Percentiles rank a stretch among this genome's conserved stretches.
Conservation (phyloP, 2,888 invertebrate genomes). For the Anthoptus insignis region DNA sequence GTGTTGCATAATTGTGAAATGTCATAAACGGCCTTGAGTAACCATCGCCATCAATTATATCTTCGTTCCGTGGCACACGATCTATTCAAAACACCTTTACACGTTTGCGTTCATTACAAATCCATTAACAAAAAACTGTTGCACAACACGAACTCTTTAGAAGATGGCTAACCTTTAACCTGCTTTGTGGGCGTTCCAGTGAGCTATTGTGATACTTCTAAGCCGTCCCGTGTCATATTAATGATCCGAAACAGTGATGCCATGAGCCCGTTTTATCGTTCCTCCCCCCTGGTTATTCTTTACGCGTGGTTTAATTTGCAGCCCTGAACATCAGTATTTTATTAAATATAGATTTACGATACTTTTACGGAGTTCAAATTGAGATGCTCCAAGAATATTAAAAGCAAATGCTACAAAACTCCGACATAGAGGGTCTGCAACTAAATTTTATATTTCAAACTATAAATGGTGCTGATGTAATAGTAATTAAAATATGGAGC, state of each 20-base stretch:
- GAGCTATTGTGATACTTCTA: conserved; percentile 72
- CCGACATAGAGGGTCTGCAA: too few species aligned
- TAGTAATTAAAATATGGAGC: too few species aligned
- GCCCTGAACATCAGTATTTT: too few species aligned
- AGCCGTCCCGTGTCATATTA: conserved; percentile 81
- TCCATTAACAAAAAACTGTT: conserved; percentile 77
- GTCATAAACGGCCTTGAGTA: conserved; percentile 6
- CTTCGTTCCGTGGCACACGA: conserved; percentile 30
- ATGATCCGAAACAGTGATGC: conserved; percentile 77
- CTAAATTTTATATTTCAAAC: too few species aligned
- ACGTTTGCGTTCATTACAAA: conserved; percentile 65
- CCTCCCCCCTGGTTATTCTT: conserved; percentile 42
- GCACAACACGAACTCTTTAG: conserved; percentile 62
- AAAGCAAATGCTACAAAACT: conserved; percentile 19
- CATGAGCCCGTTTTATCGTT: conserved; percentile 57
- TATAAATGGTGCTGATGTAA: too few species aligned
- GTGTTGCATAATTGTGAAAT: neutral
- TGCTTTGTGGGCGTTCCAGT: conserved; percentile 72
- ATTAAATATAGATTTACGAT: too few species aligned
- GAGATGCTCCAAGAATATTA: too few species aligned
- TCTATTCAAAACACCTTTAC: conserved; percentile 52
- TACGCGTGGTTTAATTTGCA: conserved; percentile 33
- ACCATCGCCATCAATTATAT: conserved; percentile 21
- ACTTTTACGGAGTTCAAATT: too few species aligned
- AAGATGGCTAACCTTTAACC: conserved; percentile 79